Conservation (phyloP, 2,797 vertebrate species). For the Podarcis siculus region DNA sequence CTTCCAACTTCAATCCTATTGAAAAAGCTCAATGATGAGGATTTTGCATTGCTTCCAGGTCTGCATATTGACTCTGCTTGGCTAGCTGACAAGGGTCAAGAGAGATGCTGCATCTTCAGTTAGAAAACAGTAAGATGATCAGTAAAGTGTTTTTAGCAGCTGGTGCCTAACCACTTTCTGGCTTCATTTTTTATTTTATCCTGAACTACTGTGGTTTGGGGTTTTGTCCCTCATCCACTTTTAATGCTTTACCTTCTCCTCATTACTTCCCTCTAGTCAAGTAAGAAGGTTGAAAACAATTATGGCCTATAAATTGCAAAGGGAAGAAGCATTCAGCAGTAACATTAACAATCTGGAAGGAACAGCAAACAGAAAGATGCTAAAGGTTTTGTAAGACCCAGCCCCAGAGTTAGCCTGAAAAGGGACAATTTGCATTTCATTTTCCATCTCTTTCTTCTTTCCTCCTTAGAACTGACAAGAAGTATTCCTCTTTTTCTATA, state of each 20-base stretch:
- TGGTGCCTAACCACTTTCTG: constrained; percentile 62
- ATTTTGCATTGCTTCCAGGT: constrained; percentile 31
- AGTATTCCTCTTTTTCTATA: background rate
- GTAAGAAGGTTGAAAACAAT: constrained; percentile 43
- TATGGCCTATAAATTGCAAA: constrained; percentile 38
- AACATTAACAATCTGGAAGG: constrained; percentile 50
- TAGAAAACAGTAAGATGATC: constrained; percentile 56
- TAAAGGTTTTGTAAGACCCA: background rate
- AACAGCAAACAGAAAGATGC: constrained; percentile 18
- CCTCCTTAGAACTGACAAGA: background rate
- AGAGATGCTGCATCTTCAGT: constrained; percentile 32
- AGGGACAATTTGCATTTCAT: constrained; percentile 26
- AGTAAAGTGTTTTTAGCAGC: constrained; percentile 67
- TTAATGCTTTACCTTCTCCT: constrained; percentile 49
- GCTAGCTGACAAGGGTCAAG: background rate
- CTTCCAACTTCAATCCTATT: background rate
- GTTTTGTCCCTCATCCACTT: constrained; percentile 27
- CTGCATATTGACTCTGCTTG: fast-evolving
- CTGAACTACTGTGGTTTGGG: constrained; percentile 30
- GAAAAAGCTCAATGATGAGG: constrained; percentile 29
- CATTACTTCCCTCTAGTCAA: constrained; percentile 56
- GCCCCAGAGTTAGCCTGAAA: constrained; percentile 20
- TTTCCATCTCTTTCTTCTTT: background rate
- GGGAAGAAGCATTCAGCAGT: constrained; percentile 17
- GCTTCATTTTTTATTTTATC: constrained; percentile 56